Evolutionary conservation across 2,797 vertebrate genomes (phyloP).

Genomic region (Alcedo atthis): DNA sequence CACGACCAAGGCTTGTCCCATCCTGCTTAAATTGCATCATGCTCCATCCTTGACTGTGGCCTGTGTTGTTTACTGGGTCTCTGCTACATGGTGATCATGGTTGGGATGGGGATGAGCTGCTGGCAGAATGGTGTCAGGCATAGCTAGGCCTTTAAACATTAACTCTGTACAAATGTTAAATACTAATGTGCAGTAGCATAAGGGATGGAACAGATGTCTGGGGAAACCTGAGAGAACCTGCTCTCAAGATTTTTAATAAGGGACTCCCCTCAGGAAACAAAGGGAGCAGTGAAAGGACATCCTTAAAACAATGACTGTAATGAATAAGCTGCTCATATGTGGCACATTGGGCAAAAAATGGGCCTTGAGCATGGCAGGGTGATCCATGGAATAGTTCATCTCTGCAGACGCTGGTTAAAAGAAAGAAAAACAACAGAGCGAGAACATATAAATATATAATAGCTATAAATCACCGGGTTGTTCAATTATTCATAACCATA

Average conservation of each 20-base stretch:
- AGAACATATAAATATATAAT: constrained; percentile 49
- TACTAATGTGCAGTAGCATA: not conserved
- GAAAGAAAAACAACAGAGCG: not conserved
- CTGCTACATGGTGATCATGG: fast-evolving
- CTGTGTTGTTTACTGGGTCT: not conserved
- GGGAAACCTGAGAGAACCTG: not conserved
- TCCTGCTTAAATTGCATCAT: fast-evolving
- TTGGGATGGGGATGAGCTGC: not conserved
- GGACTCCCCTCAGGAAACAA: not conserved
- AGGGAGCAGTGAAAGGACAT: not conserved
- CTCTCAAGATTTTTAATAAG: not conserved
- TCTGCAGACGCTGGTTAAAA: not conserved
- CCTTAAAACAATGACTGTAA: not conserved
- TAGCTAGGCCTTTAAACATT: not conserved
- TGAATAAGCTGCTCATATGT: not conserved
- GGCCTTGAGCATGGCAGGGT: not conserved
- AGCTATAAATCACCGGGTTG: constrained; percentile 34
- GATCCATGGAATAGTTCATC: not conserved
- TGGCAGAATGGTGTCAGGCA: not conserved
- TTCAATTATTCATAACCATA: constrained; percentile 35
- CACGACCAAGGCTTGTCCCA: not conserved
- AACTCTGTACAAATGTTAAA: not conserved
- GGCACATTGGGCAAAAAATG: not conserved
- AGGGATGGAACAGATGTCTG: not conserved
- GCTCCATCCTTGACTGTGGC: not conserved